These are phyloP conservation scores for Neopelma chrysocephalum DNA, from an alignment of 2,797 vertebrate genomes.

Conservation along the genomic window DNA sequence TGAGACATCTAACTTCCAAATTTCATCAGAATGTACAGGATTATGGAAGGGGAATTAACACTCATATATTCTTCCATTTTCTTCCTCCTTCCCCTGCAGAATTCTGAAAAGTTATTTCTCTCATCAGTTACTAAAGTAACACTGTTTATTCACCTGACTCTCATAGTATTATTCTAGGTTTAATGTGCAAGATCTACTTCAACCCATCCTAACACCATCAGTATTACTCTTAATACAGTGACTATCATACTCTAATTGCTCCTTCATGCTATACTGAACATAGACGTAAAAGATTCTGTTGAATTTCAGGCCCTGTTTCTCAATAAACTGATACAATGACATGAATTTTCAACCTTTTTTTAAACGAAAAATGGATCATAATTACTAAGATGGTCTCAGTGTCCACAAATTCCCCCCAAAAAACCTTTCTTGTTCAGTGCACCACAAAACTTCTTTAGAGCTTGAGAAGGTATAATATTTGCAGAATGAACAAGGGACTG, in stretches of 20 bases:
- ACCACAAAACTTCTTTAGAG: neutral
- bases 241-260: neutral
- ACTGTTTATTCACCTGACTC: neutral
- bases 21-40: neutral
- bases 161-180: neutral
- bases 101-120: conserved; percentile 1
- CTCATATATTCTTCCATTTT: neutral
- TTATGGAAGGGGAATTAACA: conserved; percentile 2
- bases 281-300: neutral
- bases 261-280: neutral
- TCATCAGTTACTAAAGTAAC: neutral
- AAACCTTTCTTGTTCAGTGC: rapidly evolving
- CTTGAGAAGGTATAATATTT: neutral
- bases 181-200: neutral
- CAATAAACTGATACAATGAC: neutral
- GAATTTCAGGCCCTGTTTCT: neutral
- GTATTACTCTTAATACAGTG: neutral
- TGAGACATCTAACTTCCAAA: conserved; percentile 27
- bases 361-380: neutral
- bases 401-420: neutral
- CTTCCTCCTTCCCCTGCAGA: neutral
- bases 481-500: neutral
- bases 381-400: neutral
- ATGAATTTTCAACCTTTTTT: neutral
- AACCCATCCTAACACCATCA: neutral